Evolutionary conservation across 2,797 vertebrate genomes (phyloP).

Genomic region (Huso huso): DNA sequence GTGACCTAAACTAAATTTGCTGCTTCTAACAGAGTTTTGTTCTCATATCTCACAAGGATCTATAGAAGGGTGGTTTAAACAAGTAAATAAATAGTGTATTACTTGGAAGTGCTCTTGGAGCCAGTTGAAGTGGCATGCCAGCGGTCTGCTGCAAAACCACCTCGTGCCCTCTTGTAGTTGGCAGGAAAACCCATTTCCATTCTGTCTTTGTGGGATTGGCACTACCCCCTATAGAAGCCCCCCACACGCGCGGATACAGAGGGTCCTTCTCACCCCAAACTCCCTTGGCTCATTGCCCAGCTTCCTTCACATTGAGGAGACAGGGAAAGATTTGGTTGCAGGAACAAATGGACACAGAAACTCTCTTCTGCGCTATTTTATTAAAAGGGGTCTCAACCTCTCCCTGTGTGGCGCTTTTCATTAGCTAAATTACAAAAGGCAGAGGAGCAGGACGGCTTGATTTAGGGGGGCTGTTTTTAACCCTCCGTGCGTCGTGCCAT

Average conservation of each 20-base stretch:
- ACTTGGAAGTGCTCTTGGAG: background rate
- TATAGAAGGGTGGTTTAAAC: background rate
- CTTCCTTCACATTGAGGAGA: too few relatives aligned
- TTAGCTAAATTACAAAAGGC: conserved; percentile 56
- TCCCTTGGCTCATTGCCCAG: too few relatives aligned
- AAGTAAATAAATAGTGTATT: background rate
- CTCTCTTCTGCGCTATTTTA: conserved; percentile 4
- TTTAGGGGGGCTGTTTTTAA: background rate
- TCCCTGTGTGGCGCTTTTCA: conserved; percentile 49
- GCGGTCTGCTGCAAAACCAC: background rate
- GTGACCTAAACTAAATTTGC: too few relatives aligned
- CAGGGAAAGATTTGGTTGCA: too few relatives aligned
- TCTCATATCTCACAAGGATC: too few relatives aligned
- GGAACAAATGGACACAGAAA: too few relatives aligned
- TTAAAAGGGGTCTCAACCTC: conserved; percentile 48
- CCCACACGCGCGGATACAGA: conserved; percentile 12
- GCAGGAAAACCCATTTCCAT: background rate
- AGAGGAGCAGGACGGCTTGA: conserved; percentile 43
- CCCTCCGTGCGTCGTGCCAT: background rate
- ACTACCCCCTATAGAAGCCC: too few relatives aligned
- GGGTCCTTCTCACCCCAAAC: background rate
- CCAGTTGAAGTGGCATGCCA: background rate
- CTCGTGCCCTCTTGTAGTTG: background rate
- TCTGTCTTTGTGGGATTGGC: conserved; percentile 8
- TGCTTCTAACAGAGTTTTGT: too few relatives aligned